phyloP scores from a whole-genome alignment of 2,113 vertebrate species.

The Eublepharis macularius region DNA sequence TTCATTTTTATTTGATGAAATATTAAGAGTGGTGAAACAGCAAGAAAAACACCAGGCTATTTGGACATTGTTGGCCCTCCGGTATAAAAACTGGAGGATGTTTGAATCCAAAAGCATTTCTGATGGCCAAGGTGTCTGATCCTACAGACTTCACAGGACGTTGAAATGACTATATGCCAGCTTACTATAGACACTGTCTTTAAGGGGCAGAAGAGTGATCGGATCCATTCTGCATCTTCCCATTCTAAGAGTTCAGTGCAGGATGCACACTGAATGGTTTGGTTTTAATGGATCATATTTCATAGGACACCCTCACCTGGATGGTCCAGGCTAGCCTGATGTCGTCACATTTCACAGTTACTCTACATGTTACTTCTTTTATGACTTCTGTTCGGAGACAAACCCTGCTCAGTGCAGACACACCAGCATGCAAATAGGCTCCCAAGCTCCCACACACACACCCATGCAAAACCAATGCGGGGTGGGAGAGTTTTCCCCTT shows the following conservation, averaged over 20 bases:
- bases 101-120: background rate
- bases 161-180: background rate
- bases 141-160: background rate
- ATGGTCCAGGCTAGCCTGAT: no score
- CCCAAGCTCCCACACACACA: no score
- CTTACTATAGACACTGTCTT: background rate
- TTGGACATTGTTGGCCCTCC: background rate
- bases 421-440: no score
- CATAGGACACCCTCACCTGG: background rate
- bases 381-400: no score
- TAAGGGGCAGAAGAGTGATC: background rate
- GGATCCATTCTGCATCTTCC: background rate
- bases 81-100: background rate
- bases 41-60: background rate
- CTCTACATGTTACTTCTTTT: no score
- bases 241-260: background rate
- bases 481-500: no score
- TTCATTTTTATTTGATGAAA: background rate
- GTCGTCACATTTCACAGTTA: no score
- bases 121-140: background rate
- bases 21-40: background rate
- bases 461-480: no score
- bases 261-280: no score
- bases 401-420: no score
- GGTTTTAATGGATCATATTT: background rate